Percentiles rank a stretch among this genome's conserved stretches.
Conservation (phyloP, 1,140 invertebrate genomes). For the Sinella curviseta region DNA sequence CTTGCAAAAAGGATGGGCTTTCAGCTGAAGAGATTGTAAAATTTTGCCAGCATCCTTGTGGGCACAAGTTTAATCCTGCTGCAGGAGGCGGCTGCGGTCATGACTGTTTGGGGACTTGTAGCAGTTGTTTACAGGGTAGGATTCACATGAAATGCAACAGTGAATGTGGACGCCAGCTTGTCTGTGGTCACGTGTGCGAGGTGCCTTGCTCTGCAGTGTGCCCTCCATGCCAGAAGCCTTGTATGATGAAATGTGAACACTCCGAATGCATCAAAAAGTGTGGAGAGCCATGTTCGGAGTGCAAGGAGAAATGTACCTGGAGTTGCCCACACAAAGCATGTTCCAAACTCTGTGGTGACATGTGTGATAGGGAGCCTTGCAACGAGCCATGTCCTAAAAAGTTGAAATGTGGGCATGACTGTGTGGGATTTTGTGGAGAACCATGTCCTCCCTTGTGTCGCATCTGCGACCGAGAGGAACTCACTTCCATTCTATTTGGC, state of each 20-base stretch:
- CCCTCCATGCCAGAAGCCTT: slow-evolving; percentile 63
- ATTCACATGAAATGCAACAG: slow-evolving; percentile 64
- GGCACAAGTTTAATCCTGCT: slow-evolving; percentile 24
- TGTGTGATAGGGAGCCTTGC: slow-evolving; percentile 61
- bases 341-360: slow-evolving; percentile 59
- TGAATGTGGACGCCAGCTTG: slow-evolving; percentile 61
- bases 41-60: slow-evolving; percentile 43
- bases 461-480: slow-evolving; percentile 56
- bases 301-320: slow-evolving; percentile 55
- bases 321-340: slow-evolving; percentile 62
- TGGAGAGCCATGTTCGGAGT: slow-evolving; percentile 63
- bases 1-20: slow-evolving; percentile 35
- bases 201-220: slow-evolving; percentile 63
- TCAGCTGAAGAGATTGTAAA: slow-evolving; percentile 22
- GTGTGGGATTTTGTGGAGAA: slow-evolving; percentile 71
- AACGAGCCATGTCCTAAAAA: slow-evolving; percentile 57
- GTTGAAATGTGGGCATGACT: slow-evolving; percentile 63
- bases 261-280: slow-evolving; percentile 61
- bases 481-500: slow-evolving; percentile 61
- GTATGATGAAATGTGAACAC: slow-evolving; percentile 63
- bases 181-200: slow-evolving; percentile 69
- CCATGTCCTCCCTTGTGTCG: slow-evolving; percentile 60
- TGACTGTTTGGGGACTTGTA: slow-evolving; percentile 59
- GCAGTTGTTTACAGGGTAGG: slow-evolving; percentile 62
- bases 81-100: slow-evolving; percentile 40